Evolutionary conservation across 2,888 invertebrate genomes (phyloP).

Genomic region (Neria commutata): DNA sequence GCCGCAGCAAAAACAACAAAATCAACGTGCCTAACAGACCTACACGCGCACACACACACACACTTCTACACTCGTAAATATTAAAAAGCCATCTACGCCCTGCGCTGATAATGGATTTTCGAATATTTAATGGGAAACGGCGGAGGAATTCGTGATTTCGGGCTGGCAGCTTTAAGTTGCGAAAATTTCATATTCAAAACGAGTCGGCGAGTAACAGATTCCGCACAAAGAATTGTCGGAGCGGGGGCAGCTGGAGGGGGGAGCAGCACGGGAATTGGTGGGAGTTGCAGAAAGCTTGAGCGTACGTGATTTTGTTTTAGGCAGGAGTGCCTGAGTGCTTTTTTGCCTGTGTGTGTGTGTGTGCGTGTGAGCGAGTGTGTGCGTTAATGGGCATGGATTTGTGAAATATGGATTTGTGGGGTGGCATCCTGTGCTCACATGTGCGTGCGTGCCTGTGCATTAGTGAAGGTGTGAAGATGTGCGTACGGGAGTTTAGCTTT

Average conservation of each 20-base stretch:
- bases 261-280: too few relatives aligned
- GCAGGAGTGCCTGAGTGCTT: too few relatives aligned
- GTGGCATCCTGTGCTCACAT: too few relatives aligned
- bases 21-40: neutral
- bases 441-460: too few relatives aligned
- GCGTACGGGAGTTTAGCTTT: too few relatives aligned
- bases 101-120: constrained; percentile 12
- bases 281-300: too few relatives aligned
- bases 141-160: neutral
- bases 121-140: constrained; percentile 9
- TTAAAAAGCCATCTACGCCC: constrained; percentile 17
- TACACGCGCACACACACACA: neutral
- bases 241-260: neutral
- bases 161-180: neutral
- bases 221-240: neutral
- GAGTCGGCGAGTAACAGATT: neutral
- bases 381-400: neutral
- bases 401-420: too few relatives aligned
- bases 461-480: too few relatives aligned
- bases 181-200: constrained; percentile 1
- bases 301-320: neutral
- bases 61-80: constrained; percentile 7
- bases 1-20: neutral
- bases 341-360: too few relatives aligned
- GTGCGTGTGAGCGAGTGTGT: neutral